These are phyloP conservation scores for Plecturocebus donacophilus DNA, from an alignment of 2,113 vertebrate genomes.

Conservation along the genomic window DNA sequence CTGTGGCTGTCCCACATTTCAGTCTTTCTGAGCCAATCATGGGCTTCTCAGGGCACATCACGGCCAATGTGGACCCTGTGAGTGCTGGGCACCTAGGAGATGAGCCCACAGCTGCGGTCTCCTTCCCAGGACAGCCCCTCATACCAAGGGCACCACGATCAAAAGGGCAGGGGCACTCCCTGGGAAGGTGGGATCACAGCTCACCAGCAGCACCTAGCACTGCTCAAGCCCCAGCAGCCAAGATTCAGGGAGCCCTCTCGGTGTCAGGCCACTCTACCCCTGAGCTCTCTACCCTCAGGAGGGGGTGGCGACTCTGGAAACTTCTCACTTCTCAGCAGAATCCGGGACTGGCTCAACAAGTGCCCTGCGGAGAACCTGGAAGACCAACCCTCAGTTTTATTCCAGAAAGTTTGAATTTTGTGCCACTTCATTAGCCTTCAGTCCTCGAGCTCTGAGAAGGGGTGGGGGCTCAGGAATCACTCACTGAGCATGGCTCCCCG, in stretches of 20 bases:
- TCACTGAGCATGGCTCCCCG: accelerated
- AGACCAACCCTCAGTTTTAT: neutral
- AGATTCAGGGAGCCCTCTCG: neutral
- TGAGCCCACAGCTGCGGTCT: neutral
- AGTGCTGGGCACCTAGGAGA: neutral
- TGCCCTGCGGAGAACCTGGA: neutral
- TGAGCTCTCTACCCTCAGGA: neutral
- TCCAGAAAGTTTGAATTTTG: neutral
- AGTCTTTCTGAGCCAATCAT: neutral
- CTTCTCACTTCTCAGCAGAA: neutral
- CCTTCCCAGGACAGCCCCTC: neutral
- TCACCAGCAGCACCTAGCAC: neutral
- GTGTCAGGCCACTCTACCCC: neutral
- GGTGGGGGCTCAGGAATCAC: accelerated
- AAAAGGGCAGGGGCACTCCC: neutral
- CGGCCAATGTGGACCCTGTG: accelerated
- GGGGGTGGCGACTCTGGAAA: neutral
- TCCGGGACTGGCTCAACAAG: neutral
- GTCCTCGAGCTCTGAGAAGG: neutral
- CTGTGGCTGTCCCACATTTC: neutral
- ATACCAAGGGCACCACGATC: accelerated
- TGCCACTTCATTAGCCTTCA: accelerated
- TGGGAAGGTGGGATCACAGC: neutral
- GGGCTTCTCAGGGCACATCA: neutral
- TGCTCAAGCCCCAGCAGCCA: neutral